Conservation (phyloP, 1,140 invertebrate species). For the Drosophila ironensis region DNA sequence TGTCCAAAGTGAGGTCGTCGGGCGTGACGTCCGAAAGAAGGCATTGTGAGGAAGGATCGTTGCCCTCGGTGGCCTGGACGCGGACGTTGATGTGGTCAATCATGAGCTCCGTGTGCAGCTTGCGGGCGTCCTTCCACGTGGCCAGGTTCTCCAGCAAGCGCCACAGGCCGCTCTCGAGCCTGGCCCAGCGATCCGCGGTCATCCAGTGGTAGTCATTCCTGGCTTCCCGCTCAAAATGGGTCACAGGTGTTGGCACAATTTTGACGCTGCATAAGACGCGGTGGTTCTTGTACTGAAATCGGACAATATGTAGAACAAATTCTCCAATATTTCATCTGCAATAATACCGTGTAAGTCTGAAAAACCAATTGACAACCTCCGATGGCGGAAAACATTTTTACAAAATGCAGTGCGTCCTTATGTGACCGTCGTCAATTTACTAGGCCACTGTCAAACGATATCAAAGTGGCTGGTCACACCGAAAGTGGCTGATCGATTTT, state of each 20-base stretch:
- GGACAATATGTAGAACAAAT: not conserved
- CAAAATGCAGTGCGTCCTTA: not conserved
- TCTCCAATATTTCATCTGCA: not conserved
- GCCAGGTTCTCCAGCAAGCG: conserved; percentile 17
- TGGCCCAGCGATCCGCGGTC: conserved; percentile 37
- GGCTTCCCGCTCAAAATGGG: conserved; percentile 13
- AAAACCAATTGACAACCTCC: conserved; percentile 39
- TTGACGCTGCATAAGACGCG: conserved; percentile 39
- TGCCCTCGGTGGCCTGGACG: conserved; percentile 7
- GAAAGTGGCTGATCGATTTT: not conserved
- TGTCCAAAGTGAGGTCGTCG: conserved; percentile 17
- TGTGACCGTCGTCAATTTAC: not conserved
- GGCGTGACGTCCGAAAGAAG: not conserved
- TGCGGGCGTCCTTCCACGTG: conserved; percentile 12
- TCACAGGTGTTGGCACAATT: conserved; percentile 37
- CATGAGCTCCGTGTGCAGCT: conserved; percentile 19
- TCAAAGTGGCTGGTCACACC: too few species aligned
- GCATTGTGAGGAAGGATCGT: not conserved
- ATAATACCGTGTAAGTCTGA: conserved; percentile 47
- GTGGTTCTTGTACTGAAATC: conserved; percentile 34
- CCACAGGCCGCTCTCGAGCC: conserved; percentile 31
- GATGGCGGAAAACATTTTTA: conserved; percentile 35
- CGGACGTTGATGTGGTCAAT: conserved; percentile 47
- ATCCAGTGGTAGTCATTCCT: conserved; percentile 55
- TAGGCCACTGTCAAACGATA: not conserved